Evolutionary conservation across 2,113 vertebrate genomes (phyloP).

Genomic region (Oryctolagus cuniculus): DNA sequence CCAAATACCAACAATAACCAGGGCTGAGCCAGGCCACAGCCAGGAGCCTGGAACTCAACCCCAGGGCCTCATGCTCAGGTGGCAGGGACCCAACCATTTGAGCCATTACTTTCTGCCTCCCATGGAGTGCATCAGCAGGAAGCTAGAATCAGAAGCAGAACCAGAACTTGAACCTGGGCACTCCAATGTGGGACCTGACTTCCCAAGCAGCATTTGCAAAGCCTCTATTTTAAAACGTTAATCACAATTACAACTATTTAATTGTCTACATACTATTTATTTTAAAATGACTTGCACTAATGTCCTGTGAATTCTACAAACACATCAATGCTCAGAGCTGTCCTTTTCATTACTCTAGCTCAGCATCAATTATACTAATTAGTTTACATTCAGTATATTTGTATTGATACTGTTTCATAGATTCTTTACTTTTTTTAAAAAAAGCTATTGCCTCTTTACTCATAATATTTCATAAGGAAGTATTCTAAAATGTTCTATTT

Average conservation of each 20-base stretch:
- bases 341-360: background rate
- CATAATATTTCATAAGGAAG: background rate
- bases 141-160: too few relatives aligned
- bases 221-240: constrained; percentile 17
- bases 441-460: background rate
- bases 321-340: background rate
- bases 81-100: too few relatives aligned
- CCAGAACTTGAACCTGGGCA: too few relatives aligned
- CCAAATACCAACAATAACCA: too few relatives aligned
- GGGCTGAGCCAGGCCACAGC: too few relatives aligned
- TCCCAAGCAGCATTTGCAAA: too few relatives aligned
- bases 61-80: too few relatives aligned
- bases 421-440: constrained; percentile 6
- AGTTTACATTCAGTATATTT: background rate
- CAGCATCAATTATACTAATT: background rate
- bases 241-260: background rate
- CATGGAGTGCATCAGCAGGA: too few relatives aligned
- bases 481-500: background rate
- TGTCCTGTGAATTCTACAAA: background rate
- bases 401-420: background rate
- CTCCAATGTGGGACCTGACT: too few relatives aligned
- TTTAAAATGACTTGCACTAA: background rate
- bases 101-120: too few relatives aligned
- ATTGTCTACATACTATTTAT: constrained; percentile 31
- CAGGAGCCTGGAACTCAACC: too few relatives aligned